Evolutionary conservation across 1,140 invertebrate genomes (phyloP).

Genomic region (Temnothorax curvispinosus): DNA sequence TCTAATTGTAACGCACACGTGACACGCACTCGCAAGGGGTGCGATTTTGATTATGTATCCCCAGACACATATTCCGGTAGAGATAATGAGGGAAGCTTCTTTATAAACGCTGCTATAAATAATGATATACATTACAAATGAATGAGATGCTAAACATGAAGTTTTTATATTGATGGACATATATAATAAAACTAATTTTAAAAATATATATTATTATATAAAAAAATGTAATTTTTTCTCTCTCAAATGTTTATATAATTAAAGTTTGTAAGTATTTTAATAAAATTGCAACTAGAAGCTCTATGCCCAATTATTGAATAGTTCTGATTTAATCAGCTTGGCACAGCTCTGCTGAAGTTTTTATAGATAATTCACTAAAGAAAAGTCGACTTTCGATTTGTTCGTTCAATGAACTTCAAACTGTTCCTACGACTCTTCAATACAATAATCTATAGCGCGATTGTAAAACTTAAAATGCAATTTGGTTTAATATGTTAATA

Average conservation of each 20-base stretch:
- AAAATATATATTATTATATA: neutral
- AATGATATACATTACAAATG: too few relatives aligned
- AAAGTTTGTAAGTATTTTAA: neutral
- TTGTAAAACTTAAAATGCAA: constrained; percentile 4
- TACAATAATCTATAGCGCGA: neutral
- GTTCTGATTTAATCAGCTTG: neutral
- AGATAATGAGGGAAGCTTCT: neutral
- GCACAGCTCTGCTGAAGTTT: neutral
- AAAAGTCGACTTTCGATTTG: neutral
- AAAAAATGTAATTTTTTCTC: neutral
- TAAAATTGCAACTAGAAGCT: neutral
- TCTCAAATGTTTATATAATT: neutral
- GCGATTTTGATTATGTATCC: neutral
- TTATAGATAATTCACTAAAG: neutral
- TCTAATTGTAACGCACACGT: constrained; percentile 12
- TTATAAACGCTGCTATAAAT: neutral
- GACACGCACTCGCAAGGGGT: neutral
- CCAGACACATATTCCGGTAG: neutral
- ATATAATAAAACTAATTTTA: neutral
- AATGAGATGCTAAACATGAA: neutral
- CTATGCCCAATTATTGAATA: neutral
- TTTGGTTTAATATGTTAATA: neutral
- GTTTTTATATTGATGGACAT: neutral
- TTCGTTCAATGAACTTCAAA: neutral
- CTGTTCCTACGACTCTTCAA: neutral